Base-by-base conservation (phyloP, 2,888 invertebrate genomes). In the Cantharis flavilabris region DNA sequence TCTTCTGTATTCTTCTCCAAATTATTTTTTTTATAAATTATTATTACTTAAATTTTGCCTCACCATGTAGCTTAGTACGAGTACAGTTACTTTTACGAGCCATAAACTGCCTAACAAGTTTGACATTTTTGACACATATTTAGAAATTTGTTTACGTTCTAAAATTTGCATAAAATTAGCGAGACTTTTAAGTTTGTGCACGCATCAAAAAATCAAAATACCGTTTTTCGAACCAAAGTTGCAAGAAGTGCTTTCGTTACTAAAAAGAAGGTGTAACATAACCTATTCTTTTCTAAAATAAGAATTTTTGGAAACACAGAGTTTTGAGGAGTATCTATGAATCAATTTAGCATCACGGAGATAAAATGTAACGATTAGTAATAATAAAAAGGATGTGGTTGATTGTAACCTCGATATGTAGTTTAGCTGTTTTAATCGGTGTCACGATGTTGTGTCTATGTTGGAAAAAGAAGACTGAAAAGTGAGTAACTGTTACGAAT, bases 381-480 rank as follows among this genome's bases (percentile, higher is more conserved):
- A 67, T 67, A 49, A 49, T 11, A 70, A 76, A 30, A 70, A 76
- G 64, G 70, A 79, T 79, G 79, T 77, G 75, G 75, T 69, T 79
- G 64, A 49, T 77, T 73, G 49, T 73, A 30, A 71, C 67, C 67
- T 82, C 85, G 69, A 80, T 84, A 79, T 86, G 86, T 83, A 83
- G 84, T 79, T 80, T 82, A 74, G 79, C 86, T 77, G 83, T 84
- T 73, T 83, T 87, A 79, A 84, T 86, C 63, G 85, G 87, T 83
- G 85, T 85, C 73, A 79, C 87, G 63, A 84, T 84, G 76, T 83
- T 88, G 75, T 88, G 88, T 79, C 81, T 87, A 20, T 88, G 88
- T 73, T 88, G 88, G 88, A 87, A 85, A 79, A 86, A 86, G 79
- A 87, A 86, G 81, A 83, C 84, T 5, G 86, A 87, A 75, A 88